Percentiles rank a stretch among this genome's conserved stretches.
Evolutionary conservation across 2,888 invertebrate genomes (phyloP).

Genomic region (Acanthosepion lycidas): DNA sequence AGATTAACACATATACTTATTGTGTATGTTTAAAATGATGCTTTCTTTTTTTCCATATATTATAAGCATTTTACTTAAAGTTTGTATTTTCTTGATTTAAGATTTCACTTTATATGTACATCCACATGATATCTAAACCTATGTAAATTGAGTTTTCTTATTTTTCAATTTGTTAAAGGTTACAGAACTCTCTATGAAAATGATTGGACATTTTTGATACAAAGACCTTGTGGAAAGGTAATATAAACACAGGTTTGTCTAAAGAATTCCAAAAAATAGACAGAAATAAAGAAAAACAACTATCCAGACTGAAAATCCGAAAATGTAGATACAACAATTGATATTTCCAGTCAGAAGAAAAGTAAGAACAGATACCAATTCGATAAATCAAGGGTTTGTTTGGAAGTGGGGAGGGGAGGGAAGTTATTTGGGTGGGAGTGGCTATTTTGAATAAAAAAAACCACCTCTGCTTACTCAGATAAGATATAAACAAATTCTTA

Average conservation of each 20-base stretch:
- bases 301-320: background rate
- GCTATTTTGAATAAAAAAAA: background rate
- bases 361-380: background rate
- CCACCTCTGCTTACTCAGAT: constrained; percentile 9
- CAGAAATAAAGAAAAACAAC: background rate
- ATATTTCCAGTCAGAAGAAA: background rate
- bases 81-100: too few relatives aligned
- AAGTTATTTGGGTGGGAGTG: background rate
- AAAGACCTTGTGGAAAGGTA: background rate
- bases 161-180: background rate
- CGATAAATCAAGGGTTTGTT: background rate
- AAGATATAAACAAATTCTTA: constrained; percentile 39
- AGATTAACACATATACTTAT: too few relatives aligned
- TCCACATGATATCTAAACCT: too few relatives aligned
- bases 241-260: background rate
- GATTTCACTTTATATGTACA: too few relatives aligned
- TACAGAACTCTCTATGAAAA: background rate
- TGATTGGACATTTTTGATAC: background rate
- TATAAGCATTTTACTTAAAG: too few relatives aligned
- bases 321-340: background rate
- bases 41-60: too few relatives aligned
- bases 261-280: too few relatives aligned
- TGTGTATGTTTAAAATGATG: too few relatives aligned
- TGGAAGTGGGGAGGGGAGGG: background rate
- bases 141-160: background rate